Evolutionary conservation across 2,113 vertebrate species (phyloP), one percentile per base, ranked within the genome.

Genomic region (Coryphaenoides rupestris): DNA sequence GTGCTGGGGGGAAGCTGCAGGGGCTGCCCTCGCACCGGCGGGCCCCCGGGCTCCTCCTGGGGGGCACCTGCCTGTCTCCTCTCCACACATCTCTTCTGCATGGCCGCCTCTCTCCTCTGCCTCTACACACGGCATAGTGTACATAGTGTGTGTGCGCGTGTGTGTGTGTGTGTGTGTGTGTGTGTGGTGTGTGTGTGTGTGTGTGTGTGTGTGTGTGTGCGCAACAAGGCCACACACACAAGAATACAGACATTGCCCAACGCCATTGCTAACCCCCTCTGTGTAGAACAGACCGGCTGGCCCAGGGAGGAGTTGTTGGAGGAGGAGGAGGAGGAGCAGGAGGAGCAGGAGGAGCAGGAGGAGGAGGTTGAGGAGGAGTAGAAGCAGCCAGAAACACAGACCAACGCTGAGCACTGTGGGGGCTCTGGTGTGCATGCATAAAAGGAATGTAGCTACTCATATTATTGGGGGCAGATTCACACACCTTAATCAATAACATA

Each of bases 71-170:
- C 77, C 87, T 90, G 86, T 88, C 84, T 89, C 66, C 62, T 84
- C 72, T 22, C 74, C 72, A 71, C 80, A 70, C 68, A 89, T 90
- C 76, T 77, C 80, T 94, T 93, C 91, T 89, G 87, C 84, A 53
- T 82, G 86, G 90, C 82, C 66, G 74, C 87, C n/a, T n/a, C n/a
- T 85, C 90, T 68, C 87, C 84, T 89, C 85, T 75, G 69, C 81
- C 69, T 79, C 85, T 84, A 72, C 65, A 54, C 46, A 19, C 55
- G 74, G 54, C 55, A 22, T 24, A 68, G 54, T 1, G 54, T 4
- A 19, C 2, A 21, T 21, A 5, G 7, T 19, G 21, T 50, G 47
- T 50, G 47, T 50, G 47, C 17, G 15, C 17, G 47, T 50, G 47
- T 50, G 15, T 49, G 17, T 49, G 47, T 49, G 47, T 49, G 47